A percentile compares a stretch with the other conserved stretches of the same genome.
These are phyloP conservation scores for Oncorhynchus keta DNA, from an alignment of 2,113 vertebrate species.

Conservation along the genomic window DNA sequence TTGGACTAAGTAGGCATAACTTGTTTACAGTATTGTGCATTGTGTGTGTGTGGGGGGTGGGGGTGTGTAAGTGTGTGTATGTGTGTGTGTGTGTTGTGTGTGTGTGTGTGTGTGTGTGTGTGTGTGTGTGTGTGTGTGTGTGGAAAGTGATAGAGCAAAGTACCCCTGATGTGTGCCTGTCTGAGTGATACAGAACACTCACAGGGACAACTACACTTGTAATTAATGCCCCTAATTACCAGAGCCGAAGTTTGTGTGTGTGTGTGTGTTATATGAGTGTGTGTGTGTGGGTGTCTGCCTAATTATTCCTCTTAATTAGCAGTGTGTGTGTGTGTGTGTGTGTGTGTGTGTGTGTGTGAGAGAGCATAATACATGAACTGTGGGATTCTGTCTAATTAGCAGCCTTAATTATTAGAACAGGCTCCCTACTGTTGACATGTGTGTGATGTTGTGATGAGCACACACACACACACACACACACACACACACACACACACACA, in stretches of 20 bases:
- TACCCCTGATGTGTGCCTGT: constrained; percentile 59
- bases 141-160: constrained; percentile 52
- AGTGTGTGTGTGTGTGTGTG: constrained; percentile 29
- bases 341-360: too few species aligned
- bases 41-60: neutral
- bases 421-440: constrained; percentile 23
- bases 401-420: constrained; percentile 43
- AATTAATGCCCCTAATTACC: constrained; percentile 76
- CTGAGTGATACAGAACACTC: constrained; percentile 69
- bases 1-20: constrained; percentile 55
- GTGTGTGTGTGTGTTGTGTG: too few species aligned
- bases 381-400: constrained; percentile 58
- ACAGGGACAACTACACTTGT: constrained; percentile 66
- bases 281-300: constrained; percentile 55
- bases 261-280: constrained; percentile 17
- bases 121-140: constrained; percentile 25
- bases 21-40: constrained; percentile 48
- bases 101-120: neutral
- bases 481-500: constrained; percentile 5
- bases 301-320: constrained; percentile 73
- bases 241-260: constrained; percentile 59
- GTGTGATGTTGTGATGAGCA: neutral
- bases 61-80: too few species aligned
- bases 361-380: neutral
- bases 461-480: neutral